Evolutionary conservation across 2,797 vertebrate genomes (phyloP).

Genomic region (Squalus acanthias): DNA sequence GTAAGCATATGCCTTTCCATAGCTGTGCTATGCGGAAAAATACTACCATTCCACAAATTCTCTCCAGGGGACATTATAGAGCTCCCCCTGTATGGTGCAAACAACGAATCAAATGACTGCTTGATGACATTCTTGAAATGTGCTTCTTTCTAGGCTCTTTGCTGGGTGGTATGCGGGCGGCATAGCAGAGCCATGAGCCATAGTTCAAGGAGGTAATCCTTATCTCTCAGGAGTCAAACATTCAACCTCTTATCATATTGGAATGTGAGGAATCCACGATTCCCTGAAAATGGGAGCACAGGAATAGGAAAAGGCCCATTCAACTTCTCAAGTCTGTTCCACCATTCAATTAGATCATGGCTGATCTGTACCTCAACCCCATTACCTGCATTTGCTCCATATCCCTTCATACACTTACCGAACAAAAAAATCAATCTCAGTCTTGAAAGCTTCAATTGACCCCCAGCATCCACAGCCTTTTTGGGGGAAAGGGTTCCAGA

Average conservation of each 20-base stretch:
- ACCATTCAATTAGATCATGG: neutral
- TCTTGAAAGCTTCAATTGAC: neutral
- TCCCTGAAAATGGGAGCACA: neutral
- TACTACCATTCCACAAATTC: neutral
- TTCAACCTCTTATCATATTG: neutral
- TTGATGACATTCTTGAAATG: neutral
- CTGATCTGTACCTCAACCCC: neutral
- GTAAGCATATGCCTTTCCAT: neutral
- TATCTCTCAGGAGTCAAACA: too few species aligned
- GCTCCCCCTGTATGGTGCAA: neutral
- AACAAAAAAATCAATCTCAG: neutral
- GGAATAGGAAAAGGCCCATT: neutral
- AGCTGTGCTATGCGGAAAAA: neutral
- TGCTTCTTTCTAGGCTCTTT: neutral
- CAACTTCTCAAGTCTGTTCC: neutral
- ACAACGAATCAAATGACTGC: neutral
- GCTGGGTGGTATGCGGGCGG: neutral
- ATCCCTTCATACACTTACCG: neutral
- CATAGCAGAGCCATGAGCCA: neutral
- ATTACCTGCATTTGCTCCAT: neutral
- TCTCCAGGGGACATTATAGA: neutral
- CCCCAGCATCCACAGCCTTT: neutral
- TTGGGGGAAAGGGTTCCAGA: too few species aligned
- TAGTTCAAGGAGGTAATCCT: neutral
- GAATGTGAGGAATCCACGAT: neutral